These are phyloP conservation scores for Mesembrinibis cayennensis DNA, from an alignment of 2,113 vertebrate genomes.

Conservation along the genomic window DNA sequence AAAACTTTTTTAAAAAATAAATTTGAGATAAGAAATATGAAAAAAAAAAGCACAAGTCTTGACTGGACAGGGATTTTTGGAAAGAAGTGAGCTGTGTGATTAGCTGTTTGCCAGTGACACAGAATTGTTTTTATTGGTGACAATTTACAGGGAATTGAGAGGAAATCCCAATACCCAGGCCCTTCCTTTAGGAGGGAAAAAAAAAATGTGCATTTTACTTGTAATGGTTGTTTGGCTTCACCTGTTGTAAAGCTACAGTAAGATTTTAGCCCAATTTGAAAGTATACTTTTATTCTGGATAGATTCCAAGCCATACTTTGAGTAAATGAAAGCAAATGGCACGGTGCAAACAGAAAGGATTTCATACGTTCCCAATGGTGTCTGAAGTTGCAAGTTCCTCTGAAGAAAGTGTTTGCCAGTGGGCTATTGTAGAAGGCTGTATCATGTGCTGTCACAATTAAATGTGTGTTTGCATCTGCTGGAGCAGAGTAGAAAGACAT, in stretches of 20 bases:
- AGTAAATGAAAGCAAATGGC: neutral
- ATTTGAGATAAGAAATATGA: neutral
- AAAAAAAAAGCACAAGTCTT: neutral
- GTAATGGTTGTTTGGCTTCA: neutral
- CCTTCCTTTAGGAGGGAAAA: neutral
- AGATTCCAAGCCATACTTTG: neutral
- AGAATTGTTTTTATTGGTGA: neutral
- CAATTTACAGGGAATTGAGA: neutral
- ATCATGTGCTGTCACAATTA: neutral
- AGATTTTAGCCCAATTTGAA: neutral
- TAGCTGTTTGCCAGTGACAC: neutral
- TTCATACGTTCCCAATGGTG: neutral
- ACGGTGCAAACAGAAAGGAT: neutral
- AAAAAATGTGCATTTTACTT: neutral
- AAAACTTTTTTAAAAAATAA: neutral
- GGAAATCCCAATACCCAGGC: neutral
- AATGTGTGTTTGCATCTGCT: neutral
- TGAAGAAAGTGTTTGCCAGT: neutral
- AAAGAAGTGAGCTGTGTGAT: neutral
- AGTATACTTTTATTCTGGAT: neutral
- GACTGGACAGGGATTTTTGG: neutral
- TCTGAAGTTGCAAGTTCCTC: neutral
- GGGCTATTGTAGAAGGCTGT: neutral
- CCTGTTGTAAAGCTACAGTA: neutral
- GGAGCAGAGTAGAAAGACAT: neutral